phyloP scores from a whole-genome alignment of 1,140 invertebrate species.

The Sesamia nonagrioides region DNA sequence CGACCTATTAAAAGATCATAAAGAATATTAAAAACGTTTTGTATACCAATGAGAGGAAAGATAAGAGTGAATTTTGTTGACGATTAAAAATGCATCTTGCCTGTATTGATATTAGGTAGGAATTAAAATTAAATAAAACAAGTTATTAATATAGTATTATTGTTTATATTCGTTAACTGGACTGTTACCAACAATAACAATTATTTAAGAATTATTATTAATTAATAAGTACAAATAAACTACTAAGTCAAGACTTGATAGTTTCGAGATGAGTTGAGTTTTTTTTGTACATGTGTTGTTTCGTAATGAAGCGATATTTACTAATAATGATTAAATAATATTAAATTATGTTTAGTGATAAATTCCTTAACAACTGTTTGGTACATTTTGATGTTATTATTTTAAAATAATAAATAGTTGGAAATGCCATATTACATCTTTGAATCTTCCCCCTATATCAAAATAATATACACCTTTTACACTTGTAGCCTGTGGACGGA shows the following conservation, averaged over 20 bases:
- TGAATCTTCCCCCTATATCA: neutral
- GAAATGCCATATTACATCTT: neutral
- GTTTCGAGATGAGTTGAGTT: no score
- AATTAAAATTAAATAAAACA: conserved; percentile 12
- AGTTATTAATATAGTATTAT: conserved; percentile 18
- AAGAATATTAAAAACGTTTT: conserved; percentile 8
- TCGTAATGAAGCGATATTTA: conserved; percentile 25
- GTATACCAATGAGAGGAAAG: neutral
- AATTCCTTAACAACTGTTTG: conserved; percentile 5
- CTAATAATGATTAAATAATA: conserved; percentile 11
- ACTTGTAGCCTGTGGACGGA: no score
- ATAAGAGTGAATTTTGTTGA: neutral
- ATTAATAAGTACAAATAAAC: conserved; percentile 49
- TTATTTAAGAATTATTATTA: conserved; percentile 41
- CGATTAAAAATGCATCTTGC: conserved; percentile 21
- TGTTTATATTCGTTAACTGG: conserved; percentile 34
- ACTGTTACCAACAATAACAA: conserved; percentile 46
- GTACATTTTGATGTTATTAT: conserved; percentile 12
- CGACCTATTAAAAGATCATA: conserved; percentile 9
- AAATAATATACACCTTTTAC: no score
- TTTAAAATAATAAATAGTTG: neutral
- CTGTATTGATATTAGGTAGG: conserved; percentile 28
- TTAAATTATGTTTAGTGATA: neutral
- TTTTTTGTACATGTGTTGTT: conserved; percentile 21
- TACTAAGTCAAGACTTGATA: conserved; percentile 15